Conservation (phyloP, 2,797 vertebrate genomes). For the Aotus griseimembra region DNA sequence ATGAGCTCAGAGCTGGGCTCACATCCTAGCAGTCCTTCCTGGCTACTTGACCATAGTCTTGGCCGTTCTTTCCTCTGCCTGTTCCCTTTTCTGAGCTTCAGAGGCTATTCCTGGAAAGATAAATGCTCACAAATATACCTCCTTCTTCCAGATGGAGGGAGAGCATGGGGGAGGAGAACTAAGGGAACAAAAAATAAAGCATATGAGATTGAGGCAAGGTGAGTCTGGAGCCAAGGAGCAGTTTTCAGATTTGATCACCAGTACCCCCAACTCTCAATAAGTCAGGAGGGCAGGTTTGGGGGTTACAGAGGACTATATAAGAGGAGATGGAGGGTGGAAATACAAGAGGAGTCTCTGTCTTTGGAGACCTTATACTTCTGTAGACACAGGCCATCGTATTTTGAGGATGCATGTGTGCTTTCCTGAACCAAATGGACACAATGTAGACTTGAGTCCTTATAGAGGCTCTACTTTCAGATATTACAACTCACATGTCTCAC, state of each 20-base stretch:
- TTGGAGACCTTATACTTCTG: not conserved
- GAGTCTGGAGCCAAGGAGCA: not conserved
- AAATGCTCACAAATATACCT: not conserved
- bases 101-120: slow-evolving; percentile 27
- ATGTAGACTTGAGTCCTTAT: not conserved
- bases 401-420: not conserved
- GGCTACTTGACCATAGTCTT: not conserved
- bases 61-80: not conserved
- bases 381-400: not conserved
- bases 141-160: not conserved
- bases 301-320: not conserved
- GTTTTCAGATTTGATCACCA: not conserved
- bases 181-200: not conserved
- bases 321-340: not conserved
- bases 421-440: not conserved
- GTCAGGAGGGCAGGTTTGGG: not conserved
- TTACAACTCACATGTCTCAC: not conserved
- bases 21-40: not conserved
- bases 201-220: not conserved
- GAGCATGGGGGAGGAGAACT: not conserved
- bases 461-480: not conserved
- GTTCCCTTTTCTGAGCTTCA: not conserved
- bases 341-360: not conserved
- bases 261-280: not conserved
- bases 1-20: slow-evolving; percentile 8